Evolutionary conservation across 2,797 vertebrate species (phyloP), one percentile per base, ranked within the genome.

Genomic region (Alauda arvensis): DNA sequence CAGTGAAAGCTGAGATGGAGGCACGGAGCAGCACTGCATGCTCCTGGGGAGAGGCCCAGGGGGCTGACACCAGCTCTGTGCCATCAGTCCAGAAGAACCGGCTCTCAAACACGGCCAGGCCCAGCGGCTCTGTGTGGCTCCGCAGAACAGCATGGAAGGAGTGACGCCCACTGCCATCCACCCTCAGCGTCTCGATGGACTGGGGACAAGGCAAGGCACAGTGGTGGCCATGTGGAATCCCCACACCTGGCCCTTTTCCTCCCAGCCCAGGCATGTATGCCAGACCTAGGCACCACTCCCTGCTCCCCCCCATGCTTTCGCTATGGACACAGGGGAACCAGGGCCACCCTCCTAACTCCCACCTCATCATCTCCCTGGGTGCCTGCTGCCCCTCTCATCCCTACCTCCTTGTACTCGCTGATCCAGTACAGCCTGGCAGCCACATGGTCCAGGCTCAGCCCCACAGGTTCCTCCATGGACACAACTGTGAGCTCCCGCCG

Each of bases 391-490:
- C 18, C 24, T 42, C 18, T 42, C 17, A 19, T 17, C 61, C 31
- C 66, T 93, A 98, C 98, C 98, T 97, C 95, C 95, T 98, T 99
- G 74, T 97, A 97, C 87, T 97, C 94, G 69, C 98, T 99, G 94
- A 99, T 97, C 98, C 98, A 99, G 94, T 98, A 99, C 3, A 99
- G 95, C 53, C 98, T 97, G 56, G 94, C 93, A 31, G 97, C 96
- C 42, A 97, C 95, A 1, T 97, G 95, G 70, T 99, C 98, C 61
- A 98, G 91, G 3, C 97, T 96, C 67, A 99, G 97, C 29, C 98
- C 95, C 67, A 97, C 94, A 6, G 98, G 97, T 19, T 94, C 91
- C 92, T 99, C 98, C 83, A 97, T 96, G 33, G 97, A 98, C 71
- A 98, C 88, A 14, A 97, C 97, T 0, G 80, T 75, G 70, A 99